These are phyloP conservation scores for Tauraco hartlaubi DNA, from an alignment of 2,797 vertebrate genomes.

Conservation along the genomic window DNA sequence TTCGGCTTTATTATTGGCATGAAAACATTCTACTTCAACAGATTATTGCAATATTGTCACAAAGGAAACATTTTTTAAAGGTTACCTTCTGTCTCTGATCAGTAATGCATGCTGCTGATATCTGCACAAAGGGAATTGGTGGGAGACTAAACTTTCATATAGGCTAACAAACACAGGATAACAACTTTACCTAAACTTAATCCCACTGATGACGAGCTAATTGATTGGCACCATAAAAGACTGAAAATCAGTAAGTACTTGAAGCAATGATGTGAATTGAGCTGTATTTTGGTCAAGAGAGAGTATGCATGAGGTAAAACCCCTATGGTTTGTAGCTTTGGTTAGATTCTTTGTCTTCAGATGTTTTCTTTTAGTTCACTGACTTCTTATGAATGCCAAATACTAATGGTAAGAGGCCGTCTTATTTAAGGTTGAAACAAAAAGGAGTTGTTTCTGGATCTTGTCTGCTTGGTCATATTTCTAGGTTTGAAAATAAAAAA, in stretches of 20 bases:
- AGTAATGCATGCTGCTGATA: not conserved
- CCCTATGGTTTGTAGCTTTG: not conserved
- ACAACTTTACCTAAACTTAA: not conserved
- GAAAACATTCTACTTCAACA: not conserved
- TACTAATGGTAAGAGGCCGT: not conserved
- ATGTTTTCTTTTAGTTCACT: not conserved
- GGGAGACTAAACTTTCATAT: not conserved
- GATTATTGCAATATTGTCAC: not conserved
- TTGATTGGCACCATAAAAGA: not conserved
- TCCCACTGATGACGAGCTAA: not conserved
- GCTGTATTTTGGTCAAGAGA: not conserved
- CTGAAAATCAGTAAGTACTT: not conserved
- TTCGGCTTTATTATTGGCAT: not conserved
- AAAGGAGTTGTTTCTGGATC: not conserved
- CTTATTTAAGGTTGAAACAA: not conserved
- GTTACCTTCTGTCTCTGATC: not conserved
- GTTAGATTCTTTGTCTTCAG: not conserved
- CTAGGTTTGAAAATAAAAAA: not conserved
- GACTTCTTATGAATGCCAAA: not conserved
- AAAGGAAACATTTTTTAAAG: not conserved
- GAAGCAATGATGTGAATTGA: not conserved
- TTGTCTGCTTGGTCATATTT: not conserved
- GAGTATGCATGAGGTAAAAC: not conserved
- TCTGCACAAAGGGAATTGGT: not conserved
- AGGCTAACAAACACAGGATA: not conserved